phyloP scores from a whole-genome alignment of 2,797 vertebrate genomes.

The Lagocephalus sceleratus region DNA sequence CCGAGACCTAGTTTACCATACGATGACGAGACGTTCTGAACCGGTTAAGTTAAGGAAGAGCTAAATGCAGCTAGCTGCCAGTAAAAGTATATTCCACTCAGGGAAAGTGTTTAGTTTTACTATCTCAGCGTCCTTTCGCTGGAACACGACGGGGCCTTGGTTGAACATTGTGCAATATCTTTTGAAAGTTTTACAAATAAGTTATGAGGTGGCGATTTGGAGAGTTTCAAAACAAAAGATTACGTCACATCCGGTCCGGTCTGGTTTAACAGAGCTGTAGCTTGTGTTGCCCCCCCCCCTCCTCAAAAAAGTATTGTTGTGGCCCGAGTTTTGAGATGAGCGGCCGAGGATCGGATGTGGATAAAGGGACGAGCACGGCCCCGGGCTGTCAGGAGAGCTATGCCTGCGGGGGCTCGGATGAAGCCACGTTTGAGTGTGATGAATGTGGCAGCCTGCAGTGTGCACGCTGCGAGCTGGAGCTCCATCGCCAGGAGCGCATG shows the following conservation, averaged over 20 bases:
- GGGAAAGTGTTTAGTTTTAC: conserved; percentile 3
- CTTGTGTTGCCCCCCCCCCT: background rate
- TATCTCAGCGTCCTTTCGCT: background rate
- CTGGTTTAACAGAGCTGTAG: background rate
- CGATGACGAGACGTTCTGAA: background rate
- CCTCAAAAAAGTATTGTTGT: background rate
- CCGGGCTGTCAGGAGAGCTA: conserved; percentile 95
- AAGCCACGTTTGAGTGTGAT: conserved; percentile 92
- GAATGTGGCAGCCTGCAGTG: conserved; percentile 96
- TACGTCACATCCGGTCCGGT: conserved; percentile 6
- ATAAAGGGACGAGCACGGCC: conserved; percentile 79
- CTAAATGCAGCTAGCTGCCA: conserved; percentile 35
- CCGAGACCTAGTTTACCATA: background rate
- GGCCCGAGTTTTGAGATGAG: conserved; percentile 76
- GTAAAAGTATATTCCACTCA: conserved; percentile 1
- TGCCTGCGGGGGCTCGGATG: conserved; percentile 90
- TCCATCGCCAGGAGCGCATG: conserved; percentile 90
- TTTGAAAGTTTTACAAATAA: background rate
- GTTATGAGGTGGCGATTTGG: background rate
- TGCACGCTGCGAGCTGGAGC: conserved; percentile 87
- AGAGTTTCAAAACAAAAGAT: conserved; percentile 4
- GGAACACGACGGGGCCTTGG: background rate
- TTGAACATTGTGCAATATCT: background rate
- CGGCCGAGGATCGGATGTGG: conserved; percentile 76
- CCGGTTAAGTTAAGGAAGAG: conserved; percentile 1